Evolutionary conservation across 2,113 vertebrate genomes (phyloP), one percentile per base, ranked within the genome.

Genomic region (Petaurus breviceps): DNA sequence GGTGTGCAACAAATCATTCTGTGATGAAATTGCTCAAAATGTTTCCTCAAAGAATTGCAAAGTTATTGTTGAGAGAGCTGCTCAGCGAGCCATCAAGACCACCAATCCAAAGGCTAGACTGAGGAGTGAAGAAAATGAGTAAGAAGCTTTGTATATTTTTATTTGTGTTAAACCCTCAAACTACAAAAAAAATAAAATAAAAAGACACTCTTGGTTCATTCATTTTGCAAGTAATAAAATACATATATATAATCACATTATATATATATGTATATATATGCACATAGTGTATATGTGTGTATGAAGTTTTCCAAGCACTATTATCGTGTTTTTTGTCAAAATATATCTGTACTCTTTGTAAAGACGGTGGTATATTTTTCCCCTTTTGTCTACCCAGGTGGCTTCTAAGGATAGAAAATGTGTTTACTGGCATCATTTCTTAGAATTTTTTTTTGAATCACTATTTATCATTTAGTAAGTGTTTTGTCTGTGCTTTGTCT

Each of bases 331-430:
- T 51, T 50, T 90, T 89, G 4, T 4, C 49, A 94, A 89, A 93
- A 43, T 43, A 23, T 95, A 96, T 97, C 55, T 94, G 91, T 94
- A 97, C 89, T 96, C 96, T 90, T 55, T 97, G 95, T 98, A 94
- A 96, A 97, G 96, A 68, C 95, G 55, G 53, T 94, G 90, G 89
- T 92, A 93, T 91, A 96, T 94, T 96, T 95, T 96, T 95, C 95
- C 12, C 53, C 90, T 94, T 96, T 97, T 96, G 95, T 96, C 98
- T 96, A 94, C 94, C 91, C 95, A 97, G 90, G 93, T 92, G 93
- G 97, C 96, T 97, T 98, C 95, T 96, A 90, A 97, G 98, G 97
- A 97, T 97, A 96, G 98, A 97, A 98, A 98, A 97, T 96, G 98
- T 97, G 95, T 97, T 97, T 94, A 96, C 98, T 98, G 96, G 95